Percentiles rank a stretch among this genome's conserved stretches.
These are phyloP conservation scores for Pandemis corylana DNA, from an alignment of 2,888 invertebrate species.

Conservation along the genomic window DNA sequence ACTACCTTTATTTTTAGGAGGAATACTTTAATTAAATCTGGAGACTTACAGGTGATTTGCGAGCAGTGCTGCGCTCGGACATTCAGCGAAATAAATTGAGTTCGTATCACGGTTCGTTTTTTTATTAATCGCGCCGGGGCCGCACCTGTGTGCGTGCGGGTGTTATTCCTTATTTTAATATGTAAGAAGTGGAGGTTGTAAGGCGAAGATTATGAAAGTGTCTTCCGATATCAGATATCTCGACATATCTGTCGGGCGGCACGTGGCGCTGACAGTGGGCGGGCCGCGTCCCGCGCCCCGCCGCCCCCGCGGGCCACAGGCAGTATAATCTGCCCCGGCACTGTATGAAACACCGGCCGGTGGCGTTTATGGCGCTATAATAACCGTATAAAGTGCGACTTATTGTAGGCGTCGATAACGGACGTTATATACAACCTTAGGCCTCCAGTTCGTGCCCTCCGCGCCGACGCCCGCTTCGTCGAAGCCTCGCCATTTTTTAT, in stretches of 20 bases:
- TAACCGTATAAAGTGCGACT: slow-evolving; percentile 85
- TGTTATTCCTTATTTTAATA: slow-evolving; percentile 77
- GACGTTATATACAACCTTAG: slow-evolving; percentile 77
- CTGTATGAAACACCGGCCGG: slow-evolving; percentile 84
- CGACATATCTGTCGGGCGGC: slow-evolving; percentile 82
- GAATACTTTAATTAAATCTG: slow-evolving; percentile 76
- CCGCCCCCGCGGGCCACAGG: slow-evolving; percentile 68
- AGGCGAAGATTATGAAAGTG: slow-evolving; percentile 83
- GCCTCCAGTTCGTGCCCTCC: slow-evolving; percentile 65
- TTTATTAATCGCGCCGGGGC: slow-evolving; percentile 70
- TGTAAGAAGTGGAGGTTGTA: slow-evolving; percentile 73
- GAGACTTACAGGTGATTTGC: slow-evolving; percentile 63
- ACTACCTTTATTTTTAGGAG: slow-evolving; percentile 68
- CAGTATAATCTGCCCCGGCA: slow-evolving; percentile 81
- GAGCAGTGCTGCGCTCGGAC: slow-evolving; percentile 48
- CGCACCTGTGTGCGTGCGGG: slow-evolving; percentile 66
- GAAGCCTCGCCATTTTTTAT: slow-evolving; percentile 57
- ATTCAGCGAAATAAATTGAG: slow-evolving; percentile 53
- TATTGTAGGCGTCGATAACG: slow-evolving; percentile 84
- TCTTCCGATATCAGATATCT: slow-evolving; percentile 83
- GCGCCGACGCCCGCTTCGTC: slow-evolving; percentile 43
- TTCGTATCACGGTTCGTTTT: slow-evolving; percentile 51
- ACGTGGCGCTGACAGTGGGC: slow-evolving; percentile 79
- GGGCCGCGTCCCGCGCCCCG: slow-evolving; percentile 51
- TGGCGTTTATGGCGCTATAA: slow-evolving; percentile 84